Conservation (phyloP, 1,140 invertebrate species). For the Tenebrio molitor region DNA sequence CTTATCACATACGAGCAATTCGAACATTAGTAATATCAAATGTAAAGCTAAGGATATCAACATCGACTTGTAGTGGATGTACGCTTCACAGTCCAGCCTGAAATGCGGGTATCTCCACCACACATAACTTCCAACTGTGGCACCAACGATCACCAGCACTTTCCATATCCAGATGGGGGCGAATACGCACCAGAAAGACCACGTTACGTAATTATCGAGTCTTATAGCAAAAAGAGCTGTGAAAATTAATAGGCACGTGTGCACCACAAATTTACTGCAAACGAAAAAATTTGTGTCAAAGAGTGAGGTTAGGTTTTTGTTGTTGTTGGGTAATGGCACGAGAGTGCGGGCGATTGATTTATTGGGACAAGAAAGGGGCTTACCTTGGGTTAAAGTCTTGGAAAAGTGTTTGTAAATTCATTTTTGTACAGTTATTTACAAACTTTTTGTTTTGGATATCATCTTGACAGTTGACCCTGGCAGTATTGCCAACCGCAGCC, state of each 20-base stretch:
- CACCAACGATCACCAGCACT: conserved; percentile 88
- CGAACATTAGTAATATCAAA: conserved; percentile 96
- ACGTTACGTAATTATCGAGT: conserved; percentile 87
- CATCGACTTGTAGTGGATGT: conserved; percentile 98
- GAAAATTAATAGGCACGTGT: conserved; percentile 92
- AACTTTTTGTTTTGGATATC: conserved; percentile 33
- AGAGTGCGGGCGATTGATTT: conserved; percentile 30
- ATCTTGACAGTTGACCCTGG: conserved; percentile 27
- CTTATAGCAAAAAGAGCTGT: conserved; percentile 90
- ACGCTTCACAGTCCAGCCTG: conserved; percentile 94
- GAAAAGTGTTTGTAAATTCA: conserved; percentile 92
- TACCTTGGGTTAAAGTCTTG: conserved; percentile 95
- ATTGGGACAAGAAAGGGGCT: conserved; percentile 48
- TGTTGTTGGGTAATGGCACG: neutral
- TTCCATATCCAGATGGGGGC: conserved; percentile 98
- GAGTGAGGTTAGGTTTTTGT: conserved; percentile 52
- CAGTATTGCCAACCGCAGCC: no score
- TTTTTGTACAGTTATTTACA: conserved; percentile 62
- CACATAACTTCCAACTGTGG: conserved; percentile 90
- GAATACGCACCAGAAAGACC: conserved; percentile 96
- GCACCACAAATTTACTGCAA: conserved; percentile 95
- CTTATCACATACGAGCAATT: conserved; percentile 95
- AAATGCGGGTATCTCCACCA: conserved; percentile 97
- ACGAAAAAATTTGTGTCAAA: conserved; percentile 63
- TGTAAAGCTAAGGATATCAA: conserved; percentile 94